phyloP scores from a whole-genome alignment of 1,140 invertebrate genomes.

The Uloborus diversus region DNA sequence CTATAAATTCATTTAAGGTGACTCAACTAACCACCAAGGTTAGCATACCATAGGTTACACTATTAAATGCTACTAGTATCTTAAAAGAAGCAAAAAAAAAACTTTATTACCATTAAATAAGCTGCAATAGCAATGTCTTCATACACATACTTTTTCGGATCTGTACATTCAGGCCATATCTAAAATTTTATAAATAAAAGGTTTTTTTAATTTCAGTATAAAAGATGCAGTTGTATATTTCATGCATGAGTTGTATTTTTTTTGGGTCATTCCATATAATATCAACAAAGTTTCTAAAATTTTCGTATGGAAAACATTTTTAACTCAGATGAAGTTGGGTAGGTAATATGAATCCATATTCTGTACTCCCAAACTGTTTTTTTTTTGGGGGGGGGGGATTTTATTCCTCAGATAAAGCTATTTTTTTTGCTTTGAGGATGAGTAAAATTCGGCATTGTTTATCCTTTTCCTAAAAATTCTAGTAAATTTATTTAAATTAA shows the following conservation, averaged over 20 bases:
- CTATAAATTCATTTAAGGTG: no score
- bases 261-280: no score
- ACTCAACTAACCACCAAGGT: no score
- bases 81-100: neutral
- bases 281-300: no score
- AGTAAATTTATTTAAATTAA: no score
- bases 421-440: no score
- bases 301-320: neutral
- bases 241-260: neutral
- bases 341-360: neutral
- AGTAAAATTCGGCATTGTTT: no score
- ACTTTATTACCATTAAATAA: conserved; percentile 77
- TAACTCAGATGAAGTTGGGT: neutral
- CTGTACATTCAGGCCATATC: conserved; percentile 87
- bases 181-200: conserved; percentile 59
- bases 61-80: no score
- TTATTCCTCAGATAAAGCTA: no score
- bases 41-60: no score
- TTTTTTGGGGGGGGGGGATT: no score
- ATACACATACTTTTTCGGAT: conserved; percentile 94
- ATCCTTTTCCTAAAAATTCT: no score
- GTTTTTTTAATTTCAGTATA: neutral
- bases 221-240: neutral
- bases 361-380: neutral
- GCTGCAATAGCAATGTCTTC: conserved; percentile 96